A percentile compares a stretch with the other conserved stretches of the same genome.
Conservation (phyloP, 2,888 invertebrate species). For the Lithophane socia region DNA sequence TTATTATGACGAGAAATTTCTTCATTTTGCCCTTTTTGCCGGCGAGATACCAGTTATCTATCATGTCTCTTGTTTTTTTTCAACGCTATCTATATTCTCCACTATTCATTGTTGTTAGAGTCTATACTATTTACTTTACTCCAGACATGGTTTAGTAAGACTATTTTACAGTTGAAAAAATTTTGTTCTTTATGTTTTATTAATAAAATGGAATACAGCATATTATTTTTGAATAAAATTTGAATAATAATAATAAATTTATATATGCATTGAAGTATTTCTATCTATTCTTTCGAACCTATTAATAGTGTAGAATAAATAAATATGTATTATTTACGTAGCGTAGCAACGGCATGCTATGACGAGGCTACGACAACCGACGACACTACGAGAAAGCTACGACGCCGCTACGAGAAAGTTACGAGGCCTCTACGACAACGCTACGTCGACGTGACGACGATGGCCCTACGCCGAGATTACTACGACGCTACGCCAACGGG, state of each 20-base stretch:
- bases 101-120: neutral
- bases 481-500: neutral
- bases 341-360: neutral
- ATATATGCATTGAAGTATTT: neutral
- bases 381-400: neutral
- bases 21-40: slow-evolving; percentile 81
- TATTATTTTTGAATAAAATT: neutral
- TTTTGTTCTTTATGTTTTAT: neutral
- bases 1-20: slow-evolving; percentile 82
- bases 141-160: neutral
- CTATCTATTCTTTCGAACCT: neutral
- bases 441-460: neutral
- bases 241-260: too few species aligned
- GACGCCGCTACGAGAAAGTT: too few species aligned
- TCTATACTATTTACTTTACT: slow-evolving; percentile 6
- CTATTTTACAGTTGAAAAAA: neutral
- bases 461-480: neutral
- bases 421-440: neutral
- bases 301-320: neutral
- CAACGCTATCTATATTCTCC: neutral
- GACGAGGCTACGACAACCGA: too few species aligned
- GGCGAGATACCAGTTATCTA: slow-evolving; percentile 78
- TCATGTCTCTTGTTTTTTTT: slow-evolving; percentile 71
- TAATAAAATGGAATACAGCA: neutral
- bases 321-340: neutral